Conservation (phyloP, 2,888 invertebrate species). For the Tenthredo notha region DNA sequence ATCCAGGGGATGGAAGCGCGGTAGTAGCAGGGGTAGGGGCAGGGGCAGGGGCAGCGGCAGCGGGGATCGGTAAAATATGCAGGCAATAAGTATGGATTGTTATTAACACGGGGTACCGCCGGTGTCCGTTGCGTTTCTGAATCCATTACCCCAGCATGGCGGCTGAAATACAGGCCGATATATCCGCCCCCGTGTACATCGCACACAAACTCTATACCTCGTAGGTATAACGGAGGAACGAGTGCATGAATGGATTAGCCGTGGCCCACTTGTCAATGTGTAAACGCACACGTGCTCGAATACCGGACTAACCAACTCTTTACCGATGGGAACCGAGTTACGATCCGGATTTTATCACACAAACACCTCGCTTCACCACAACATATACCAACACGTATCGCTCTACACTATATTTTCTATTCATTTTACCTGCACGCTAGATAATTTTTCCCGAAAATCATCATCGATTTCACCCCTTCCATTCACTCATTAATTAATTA, state of each 20-base stretch:
- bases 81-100: conserved; percentile 79
- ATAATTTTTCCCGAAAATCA: background rate
- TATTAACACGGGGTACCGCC: conserved; percentile 78
- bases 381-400: background rate
- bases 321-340: conserved; percentile 37
- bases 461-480: background rate
- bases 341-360: conserved; percentile 45
- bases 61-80: conserved; percentile 79
- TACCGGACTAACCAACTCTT: background rate
- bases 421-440: background rate
- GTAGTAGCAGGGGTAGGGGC: conserved; percentile 8
- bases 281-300: conserved; percentile 36
- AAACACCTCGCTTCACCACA: conserved; percentile 3
- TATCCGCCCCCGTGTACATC: conserved; percentile 76
- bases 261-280: conserved; percentile 51
- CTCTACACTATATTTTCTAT: background rate
- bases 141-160: conserved; percentile 79
- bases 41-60: conserved; percentile 59
- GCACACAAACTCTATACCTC: conserved; percentile 27
- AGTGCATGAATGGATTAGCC: conserved; percentile 77
- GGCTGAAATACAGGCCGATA: conserved; percentile 78
- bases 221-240: conserved; percentile 58
- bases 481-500: background rate
- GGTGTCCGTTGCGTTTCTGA: conserved; percentile 78
- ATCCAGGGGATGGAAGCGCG: conserved; percentile 43